Evolutionary conservation across 2,888 invertebrate genomes (phyloP).

Genomic region (Andrena bicolor): DNA sequence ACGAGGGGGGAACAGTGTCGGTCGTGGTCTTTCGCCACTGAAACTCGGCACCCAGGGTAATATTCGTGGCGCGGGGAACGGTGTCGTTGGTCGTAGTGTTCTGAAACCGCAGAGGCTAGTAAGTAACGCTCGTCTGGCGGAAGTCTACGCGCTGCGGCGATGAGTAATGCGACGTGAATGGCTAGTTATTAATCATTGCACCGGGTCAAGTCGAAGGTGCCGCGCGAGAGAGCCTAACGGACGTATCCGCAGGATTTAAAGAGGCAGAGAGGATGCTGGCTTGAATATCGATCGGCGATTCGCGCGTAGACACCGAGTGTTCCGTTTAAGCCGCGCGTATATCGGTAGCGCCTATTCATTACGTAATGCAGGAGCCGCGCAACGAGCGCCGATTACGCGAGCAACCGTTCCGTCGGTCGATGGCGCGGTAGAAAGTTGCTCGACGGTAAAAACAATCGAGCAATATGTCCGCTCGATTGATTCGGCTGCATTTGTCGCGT

Average conservation of each 20-base stretch:
- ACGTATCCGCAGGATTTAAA: conserved; percentile 13
- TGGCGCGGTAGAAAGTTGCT: conserved; percentile 31
- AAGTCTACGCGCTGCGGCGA: conserved; percentile 71
- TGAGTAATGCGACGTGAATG: conserved; percentile 78
- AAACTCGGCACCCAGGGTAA: conserved; percentile 37
- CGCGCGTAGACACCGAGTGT: conserved; percentile 25
- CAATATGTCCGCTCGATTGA: conserved; percentile 15
- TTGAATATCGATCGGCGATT: conserved; percentile 63
- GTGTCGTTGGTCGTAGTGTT: conserved; percentile 58
- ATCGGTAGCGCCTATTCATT: conserved; percentile 14
- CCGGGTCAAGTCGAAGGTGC: conserved; percentile 57
- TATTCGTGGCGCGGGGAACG: conserved; percentile 34
- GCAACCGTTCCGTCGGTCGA: conserved; percentile 5
- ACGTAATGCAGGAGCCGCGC: conserved; percentile 8
- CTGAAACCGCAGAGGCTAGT: conserved; percentile 75
- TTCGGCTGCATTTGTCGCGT: conserved; percentile 10
- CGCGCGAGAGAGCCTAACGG: conserved; percentile 56
- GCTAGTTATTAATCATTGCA: conserved; percentile 77
- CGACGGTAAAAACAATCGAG: conserved; percentile 1
- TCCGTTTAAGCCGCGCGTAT: conserved; percentile 6
- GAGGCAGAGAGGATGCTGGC: conserved; percentile 10
- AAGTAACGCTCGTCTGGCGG: conserved; percentile 74
- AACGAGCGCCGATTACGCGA: conserved; percentile 40
- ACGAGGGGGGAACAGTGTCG: conserved; percentile 29
- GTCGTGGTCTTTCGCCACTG: conserved; percentile 43